A percentile compares a stretch with the other conserved stretches of the same genome.
These are phyloP conservation scores for Rhabditoides inermis DNA, from an alignment of 2,888 invertebrate species.

Conservation along the genomic window DNA sequence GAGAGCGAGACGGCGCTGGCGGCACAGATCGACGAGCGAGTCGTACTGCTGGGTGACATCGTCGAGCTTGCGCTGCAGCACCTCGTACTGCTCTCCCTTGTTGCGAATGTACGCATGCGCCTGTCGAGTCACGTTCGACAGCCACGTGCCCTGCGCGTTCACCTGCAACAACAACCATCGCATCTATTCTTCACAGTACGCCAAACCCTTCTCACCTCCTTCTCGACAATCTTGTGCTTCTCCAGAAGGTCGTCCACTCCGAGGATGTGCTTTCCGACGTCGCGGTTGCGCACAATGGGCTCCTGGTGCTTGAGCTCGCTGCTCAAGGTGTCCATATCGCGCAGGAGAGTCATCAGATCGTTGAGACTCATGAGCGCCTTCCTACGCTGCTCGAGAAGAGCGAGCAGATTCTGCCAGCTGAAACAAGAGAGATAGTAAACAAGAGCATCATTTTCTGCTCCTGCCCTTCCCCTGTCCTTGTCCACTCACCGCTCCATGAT, in stretches of 20 bases:
- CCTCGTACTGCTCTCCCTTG: slow-evolving; percentile 58
- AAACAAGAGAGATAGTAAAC: not conserved
- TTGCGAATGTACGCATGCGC: slow-evolving; percentile 38
- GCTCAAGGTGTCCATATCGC: slow-evolving; percentile 82
- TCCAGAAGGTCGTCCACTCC: slow-evolving; percentile 89
- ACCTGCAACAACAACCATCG: too few species aligned
- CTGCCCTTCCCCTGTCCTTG: too few species aligned
- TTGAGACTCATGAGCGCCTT: slow-evolving; percentile 64
- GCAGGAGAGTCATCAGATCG: slow-evolving; percentile 74
- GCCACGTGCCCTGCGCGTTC: slow-evolving; percentile 41
- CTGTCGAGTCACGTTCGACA: slow-evolving; percentile 34
- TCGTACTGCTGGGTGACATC: slow-evolving; percentile 72
- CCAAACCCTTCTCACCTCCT: slow-evolving; percentile 56
- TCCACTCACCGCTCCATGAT: slow-evolving; percentile 29
- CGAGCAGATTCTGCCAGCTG: slow-evolving; percentile 74
- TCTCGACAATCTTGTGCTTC: slow-evolving; percentile 81
- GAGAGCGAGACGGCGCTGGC: slow-evolving; percentile 69
- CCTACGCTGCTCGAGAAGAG: slow-evolving; percentile 70
- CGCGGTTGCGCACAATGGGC: slow-evolving; percentile 54
- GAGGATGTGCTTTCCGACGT: slow-evolving; percentile 82
- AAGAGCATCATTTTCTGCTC: too few species aligned
- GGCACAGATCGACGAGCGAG: slow-evolving; percentile 67
- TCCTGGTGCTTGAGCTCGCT: slow-evolving; percentile 76
- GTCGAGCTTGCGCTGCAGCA: slow-evolving; percentile 67
- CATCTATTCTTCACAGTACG: too few species aligned